Base-by-base conservation (phyloP, 1,140 invertebrate genomes). In the Tetramorium simillimum region DNA sequence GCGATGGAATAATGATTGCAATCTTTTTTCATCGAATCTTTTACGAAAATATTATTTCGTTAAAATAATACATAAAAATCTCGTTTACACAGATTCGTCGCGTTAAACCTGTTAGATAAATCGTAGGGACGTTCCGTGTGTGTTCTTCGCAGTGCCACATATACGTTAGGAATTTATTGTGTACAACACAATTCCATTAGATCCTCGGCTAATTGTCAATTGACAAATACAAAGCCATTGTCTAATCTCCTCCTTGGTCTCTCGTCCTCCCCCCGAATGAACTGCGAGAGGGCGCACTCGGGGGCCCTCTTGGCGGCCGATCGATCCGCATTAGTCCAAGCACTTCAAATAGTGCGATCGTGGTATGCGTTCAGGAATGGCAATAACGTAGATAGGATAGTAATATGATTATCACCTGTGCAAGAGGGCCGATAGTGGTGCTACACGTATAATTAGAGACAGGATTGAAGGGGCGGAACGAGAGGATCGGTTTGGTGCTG, bases 321-420 rank as follows among this genome's bases (percentile, higher is more conserved):
- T 91, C 91, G 91, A 91, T 91, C 81, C 82, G 72, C 73, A 60
- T 90, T 91, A 92, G 89, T 91, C 92, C 92, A 91, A 92, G 90
- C 92, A 93, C 92, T 93, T 92, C 91, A 92, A 92, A 92, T 92
- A 90, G 90, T 89, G 89, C 85, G 91, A 92, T 89, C 88, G 81
- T 89, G 87, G 91, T 78, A 91, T 91, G 90, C 90, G 69, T 89
- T 70, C 87, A 92, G 93, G 92, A 93, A 93, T 93, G 93, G 92
- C 93, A 93, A 93, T 93, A 93, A 92, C 93, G 92, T 92, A 93
- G 93, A 93, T 93, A 93, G 93, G 92, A 93, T 93, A 91, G 93
- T 93, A 93, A 93, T 93, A 93, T 93, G 92, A 93, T 93, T 93
- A 93, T 93, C 93, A 93, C 93, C 91, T 93, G 92, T 88, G 88